A percentile compares a stretch with the other conserved stretches of the same genome.
Conservation (phyloP, 2,113 vertebrate genomes). For the Phrynocephalus versicolor region DNA sequence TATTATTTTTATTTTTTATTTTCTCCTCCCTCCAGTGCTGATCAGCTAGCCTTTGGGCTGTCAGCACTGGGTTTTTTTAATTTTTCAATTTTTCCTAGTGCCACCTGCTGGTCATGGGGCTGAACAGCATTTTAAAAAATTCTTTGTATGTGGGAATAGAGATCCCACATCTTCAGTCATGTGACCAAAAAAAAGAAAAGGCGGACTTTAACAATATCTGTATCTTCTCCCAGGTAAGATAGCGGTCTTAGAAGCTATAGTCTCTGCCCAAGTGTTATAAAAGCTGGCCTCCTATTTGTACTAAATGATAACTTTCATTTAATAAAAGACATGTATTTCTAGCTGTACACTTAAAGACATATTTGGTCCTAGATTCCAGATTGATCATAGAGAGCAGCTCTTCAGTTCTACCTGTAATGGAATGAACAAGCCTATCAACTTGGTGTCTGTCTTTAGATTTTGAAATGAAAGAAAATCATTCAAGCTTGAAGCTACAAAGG, state of each 20-base stretch:
- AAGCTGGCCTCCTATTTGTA: not conserved
- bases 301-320: not conserved
- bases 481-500: conserved; percentile 63
- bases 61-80: too few species aligned
- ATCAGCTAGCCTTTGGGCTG: too few species aligned
- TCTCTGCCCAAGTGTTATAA: not conserved
- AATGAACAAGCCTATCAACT: conserved; percentile 50
- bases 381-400: conserved; percentile 12
- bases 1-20: too few species aligned
- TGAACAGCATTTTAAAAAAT: too few species aligned
- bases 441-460: conserved; percentile 34
- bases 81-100: too few species aligned
- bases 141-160: too few species aligned
- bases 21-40: too few species aligned
- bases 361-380: conserved; percentile 15
- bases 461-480: conserved; percentile 66
- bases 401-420: conserved; percentile 7
- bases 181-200: too few species aligned
- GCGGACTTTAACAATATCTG: too few species aligned
- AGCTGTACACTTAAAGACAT: not conserved
- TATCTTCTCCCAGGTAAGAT: too few species aligned
- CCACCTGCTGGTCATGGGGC: too few species aligned
- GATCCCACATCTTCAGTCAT: too few species aligned
- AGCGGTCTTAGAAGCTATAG: not conserved
- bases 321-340: conserved; percentile 1